Base-by-base conservation (phyloP, 2,888 invertebrate genomes). In the Lamproptera curius region DNA sequence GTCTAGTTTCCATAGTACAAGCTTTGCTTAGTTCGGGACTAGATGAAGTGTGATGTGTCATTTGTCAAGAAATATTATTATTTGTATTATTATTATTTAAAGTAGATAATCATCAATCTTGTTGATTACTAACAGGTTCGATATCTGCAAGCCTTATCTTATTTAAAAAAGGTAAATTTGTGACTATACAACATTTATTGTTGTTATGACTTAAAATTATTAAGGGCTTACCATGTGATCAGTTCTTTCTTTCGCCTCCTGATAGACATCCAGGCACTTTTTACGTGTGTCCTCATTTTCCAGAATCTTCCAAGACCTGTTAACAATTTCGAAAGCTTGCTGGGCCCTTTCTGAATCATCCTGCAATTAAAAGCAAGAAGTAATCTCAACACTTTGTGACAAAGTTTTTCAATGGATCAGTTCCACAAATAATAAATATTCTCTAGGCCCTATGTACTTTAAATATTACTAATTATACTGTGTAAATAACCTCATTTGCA, bases 301-400 rank as follows among this genome's bases (percentile, higher is more conserved):
- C 65, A 99, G 80, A 1, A 94, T 96, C 86, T 97, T 97, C 93
- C 96, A 99, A 0, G 98, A 95, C 73, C 95, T 94, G 75, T 97
- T 97, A 40, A 99, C 92, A 69, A 97, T 95, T 85, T 96, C 96
- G 76, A 96, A 96, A 36, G 95, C 95, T 71, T 94, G 92, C 75
- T 99, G 97, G 1, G 99, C 97, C 73, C 97, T 90, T 49, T 99
- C 99, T 17, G 92, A 88, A 76, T 99, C 97, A 85, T 99, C 97
- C 86, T 94, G 94, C 2, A 85, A 85, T 52, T 51, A 46, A 67
- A 72, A 59, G 64, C 31, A 47, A n/a, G 53, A 9, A 11, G n/a
- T 13, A 31, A 11, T 1, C 5, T 10, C 28, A 28, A 43, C 40
- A 34, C 13, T 11, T 20, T 9, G 15, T 13, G 15, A 36, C 6